A percentile compares a stretch with the other conserved stretches of the same genome.
phyloP scores from a whole-genome alignment of 2,113 vertebrate genomes.

The Stegostoma tigrinum region DNA sequence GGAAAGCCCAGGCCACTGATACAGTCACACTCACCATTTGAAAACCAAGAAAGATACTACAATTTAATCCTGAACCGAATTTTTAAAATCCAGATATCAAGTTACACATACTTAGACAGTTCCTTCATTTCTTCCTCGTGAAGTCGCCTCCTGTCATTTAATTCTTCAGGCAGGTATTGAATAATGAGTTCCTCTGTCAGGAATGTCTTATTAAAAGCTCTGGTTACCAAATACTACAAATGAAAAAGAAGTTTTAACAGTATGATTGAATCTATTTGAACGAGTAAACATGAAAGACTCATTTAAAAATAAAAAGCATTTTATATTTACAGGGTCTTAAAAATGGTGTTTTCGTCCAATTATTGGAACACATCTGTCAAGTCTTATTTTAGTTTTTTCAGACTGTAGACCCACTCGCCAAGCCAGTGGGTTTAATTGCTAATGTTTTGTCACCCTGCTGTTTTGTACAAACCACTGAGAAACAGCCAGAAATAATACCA shows the following conservation, averaged over 20 bases:
- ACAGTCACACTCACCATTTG: neutral
- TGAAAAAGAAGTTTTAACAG: neutral
- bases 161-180: slow-evolving; percentile 72
- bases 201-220: slow-evolving; percentile 76
- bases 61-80: neutral
- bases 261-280: neutral
- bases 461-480: too few relatives aligned
- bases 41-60: neutral
- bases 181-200: slow-evolving; percentile 79
- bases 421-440: too few relatives aligned
- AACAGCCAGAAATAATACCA: too few relatives aligned
- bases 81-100: neutral
- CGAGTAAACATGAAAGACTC: neutral
- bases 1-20: neutral
- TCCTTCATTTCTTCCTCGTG: slow-evolving; percentile 86
- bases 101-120: slow-evolving; percentile 71
- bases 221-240: slow-evolving; percentile 73
- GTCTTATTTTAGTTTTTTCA: too few relatives aligned
- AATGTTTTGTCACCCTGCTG: too few relatives aligned
- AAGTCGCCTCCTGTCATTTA: slow-evolving; percentile 78
- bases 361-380: too few relatives aligned
- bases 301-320: neutral
- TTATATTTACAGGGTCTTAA: neutral
- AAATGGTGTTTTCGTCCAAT: neutral
- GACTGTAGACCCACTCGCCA: too few relatives aligned